A percentile compares a stretch with the other conserved stretches of the same genome.
These are phyloP conservation scores for Sorex fumeus DNA, from an alignment of 2,113 vertebrate genomes.

Conservation along the genomic window DNA sequence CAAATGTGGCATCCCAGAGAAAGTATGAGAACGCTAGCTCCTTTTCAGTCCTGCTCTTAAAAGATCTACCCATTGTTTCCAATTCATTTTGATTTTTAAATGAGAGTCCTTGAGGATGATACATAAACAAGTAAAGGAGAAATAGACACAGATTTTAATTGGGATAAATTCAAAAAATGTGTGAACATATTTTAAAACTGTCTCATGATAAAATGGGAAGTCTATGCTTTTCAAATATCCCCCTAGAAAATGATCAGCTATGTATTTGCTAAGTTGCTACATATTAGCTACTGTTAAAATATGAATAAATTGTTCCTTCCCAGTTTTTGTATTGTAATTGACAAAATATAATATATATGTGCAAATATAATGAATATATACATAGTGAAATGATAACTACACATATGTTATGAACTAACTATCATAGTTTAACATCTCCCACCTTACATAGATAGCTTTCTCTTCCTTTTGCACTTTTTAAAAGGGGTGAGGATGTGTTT, in stretches of 20 bases:
- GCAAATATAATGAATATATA: neutral
- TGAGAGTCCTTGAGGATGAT: neutral
- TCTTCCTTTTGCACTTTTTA: too few species aligned
- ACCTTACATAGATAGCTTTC: neutral
- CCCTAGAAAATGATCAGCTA: constrained; percentile 1
- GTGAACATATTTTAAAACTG: neutral
- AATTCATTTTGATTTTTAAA: neutral
- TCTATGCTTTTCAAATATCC: neutral
- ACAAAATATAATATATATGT: neutral
- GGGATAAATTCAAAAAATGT: neutral
- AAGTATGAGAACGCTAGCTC: neutral
- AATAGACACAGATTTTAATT: neutral
- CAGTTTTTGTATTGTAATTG: neutral
- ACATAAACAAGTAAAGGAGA: neutral
- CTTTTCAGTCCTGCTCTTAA: neutral
- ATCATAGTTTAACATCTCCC: neutral
- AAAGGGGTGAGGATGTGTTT: neutral
- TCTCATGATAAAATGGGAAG: neutral
- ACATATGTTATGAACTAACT: too few species aligned
- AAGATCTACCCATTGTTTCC: neutral
- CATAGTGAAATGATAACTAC: neutral
- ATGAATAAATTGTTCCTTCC: neutral
- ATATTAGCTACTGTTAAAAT: neutral
- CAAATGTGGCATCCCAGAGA: neutral
- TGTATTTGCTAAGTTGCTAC: neutral